Conservation (phyloP, 2,113 vertebrate species). For the Microtus richardsoni region DNA sequence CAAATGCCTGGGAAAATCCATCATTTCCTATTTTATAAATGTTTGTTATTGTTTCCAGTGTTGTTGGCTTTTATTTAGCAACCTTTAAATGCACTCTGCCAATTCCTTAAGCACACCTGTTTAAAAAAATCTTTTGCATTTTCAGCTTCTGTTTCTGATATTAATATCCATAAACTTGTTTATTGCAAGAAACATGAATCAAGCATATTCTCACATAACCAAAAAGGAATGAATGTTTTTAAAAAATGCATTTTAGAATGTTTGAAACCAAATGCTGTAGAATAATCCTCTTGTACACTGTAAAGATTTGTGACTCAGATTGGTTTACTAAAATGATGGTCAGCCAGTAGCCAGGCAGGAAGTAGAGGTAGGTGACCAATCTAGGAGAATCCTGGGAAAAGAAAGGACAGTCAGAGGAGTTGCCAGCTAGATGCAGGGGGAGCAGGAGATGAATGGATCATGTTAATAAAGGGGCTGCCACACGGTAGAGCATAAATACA, state of each 20-base stretch:
- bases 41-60: not conserved
- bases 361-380: no score
- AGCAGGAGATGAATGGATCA: no score
- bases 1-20: slow-evolving; percentile 20
- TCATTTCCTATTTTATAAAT: slow-evolving; percentile 9
- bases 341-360: no score
- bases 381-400: no score
- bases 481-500: no score
- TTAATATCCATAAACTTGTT: not conserved
- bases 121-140: not conserved
- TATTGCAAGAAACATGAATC: not conserved
- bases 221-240: not conserved
- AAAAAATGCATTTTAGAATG: not conserved
- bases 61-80: not conserved
- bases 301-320: no score
- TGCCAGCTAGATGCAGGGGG: no score
- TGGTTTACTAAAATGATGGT: no score
- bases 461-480: no score
- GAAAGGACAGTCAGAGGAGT: no score
- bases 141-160: not conserved
- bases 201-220: not conserved
- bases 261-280: not conserved
- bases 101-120: not conserved
- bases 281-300: no score
- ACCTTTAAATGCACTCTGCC: not conserved